phyloP scores from a whole-genome alignment of 2,888 invertebrate species.

The Muschampia plurimacula region DNA sequence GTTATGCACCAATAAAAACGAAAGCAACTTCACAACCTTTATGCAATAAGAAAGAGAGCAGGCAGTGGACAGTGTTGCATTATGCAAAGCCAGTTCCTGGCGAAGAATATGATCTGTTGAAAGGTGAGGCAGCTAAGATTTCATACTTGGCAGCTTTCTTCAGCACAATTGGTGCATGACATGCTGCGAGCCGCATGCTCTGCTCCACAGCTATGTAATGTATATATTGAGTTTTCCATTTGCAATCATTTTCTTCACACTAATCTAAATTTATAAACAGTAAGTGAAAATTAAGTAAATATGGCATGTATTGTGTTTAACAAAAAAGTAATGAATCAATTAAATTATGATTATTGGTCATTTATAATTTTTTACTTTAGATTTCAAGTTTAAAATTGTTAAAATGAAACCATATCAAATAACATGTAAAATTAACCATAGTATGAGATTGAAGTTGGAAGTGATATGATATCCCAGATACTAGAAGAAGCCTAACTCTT shows the following conservation, averaged over 20 bases:
- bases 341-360: background rate
- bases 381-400: no score
- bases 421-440: no score
- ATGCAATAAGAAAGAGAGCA: conserved; percentile 22
- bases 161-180: conserved; percentile 72
- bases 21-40: background rate
- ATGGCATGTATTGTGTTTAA: background rate
- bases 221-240: conserved; percentile 37
- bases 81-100: conserved; percentile 50
- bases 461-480: no score
- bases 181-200: conserved; percentile 30
- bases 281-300: background rate
- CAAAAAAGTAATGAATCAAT: no score
- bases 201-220: conserved; percentile 38
- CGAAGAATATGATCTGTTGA: conserved; percentile 62
- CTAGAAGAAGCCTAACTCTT: no score
- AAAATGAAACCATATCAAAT: no score
- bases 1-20: background rate
- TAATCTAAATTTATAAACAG: conserved; percentile 10
- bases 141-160: conserved; percentile 64
- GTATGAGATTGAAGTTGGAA: no score
- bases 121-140: conserved; percentile 57
- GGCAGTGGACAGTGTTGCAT: conserved; percentile 21
- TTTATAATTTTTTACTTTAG: background rate
- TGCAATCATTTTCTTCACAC: conserved; percentile 32